Conservation (phyloP, 1,140 invertebrate genomes). For the Pseudomyrmex cubaensis region DNA sequence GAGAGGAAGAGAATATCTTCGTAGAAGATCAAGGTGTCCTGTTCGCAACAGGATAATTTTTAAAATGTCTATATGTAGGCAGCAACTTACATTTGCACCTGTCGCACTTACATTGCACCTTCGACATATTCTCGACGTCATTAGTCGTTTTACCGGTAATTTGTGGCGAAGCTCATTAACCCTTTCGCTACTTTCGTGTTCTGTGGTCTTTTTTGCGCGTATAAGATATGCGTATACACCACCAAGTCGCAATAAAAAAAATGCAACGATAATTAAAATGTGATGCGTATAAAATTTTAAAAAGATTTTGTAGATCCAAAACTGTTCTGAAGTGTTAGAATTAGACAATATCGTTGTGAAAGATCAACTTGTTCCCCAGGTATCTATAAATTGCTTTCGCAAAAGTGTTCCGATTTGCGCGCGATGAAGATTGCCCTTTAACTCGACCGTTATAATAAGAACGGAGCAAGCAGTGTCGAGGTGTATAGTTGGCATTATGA, state of each 20-base stretch:
- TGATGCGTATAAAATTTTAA: too few species aligned
- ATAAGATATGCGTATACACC: conserved; percentile 8
- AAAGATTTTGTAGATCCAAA: too few species aligned
- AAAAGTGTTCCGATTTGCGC: conserved; percentile 68
- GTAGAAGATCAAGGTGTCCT: conserved; percentile 30
- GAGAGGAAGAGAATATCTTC: background rate
- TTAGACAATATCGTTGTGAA: background rate
- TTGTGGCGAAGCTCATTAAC: conserved; percentile 52
- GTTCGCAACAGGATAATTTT: conserved; percentile 24
- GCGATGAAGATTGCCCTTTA: conserved; percentile 71
- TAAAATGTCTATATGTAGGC: conserved; percentile 31
- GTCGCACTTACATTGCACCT: conserved; percentile 24
- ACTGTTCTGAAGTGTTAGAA: background rate
- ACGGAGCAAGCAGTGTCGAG: conserved; percentile 63
- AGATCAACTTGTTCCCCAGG: background rate
- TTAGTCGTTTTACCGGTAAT: conserved; percentile 60
- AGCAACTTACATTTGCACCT: conserved; percentile 41
- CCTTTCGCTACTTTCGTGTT: conserved; percentile 3
- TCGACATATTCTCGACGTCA: conserved; percentile 31
- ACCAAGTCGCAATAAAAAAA: background rate
- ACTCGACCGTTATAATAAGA: conserved; percentile 75
- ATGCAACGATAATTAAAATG: too few species aligned
- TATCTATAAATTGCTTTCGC: conserved; percentile 66
- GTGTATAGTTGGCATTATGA: conserved; percentile 73
- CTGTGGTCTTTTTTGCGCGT: background rate